These are phyloP conservation scores for Aspidoscelis tigris DNA, from an alignment of 2,113 vertebrate genomes.

Conservation along the genomic window DNA sequence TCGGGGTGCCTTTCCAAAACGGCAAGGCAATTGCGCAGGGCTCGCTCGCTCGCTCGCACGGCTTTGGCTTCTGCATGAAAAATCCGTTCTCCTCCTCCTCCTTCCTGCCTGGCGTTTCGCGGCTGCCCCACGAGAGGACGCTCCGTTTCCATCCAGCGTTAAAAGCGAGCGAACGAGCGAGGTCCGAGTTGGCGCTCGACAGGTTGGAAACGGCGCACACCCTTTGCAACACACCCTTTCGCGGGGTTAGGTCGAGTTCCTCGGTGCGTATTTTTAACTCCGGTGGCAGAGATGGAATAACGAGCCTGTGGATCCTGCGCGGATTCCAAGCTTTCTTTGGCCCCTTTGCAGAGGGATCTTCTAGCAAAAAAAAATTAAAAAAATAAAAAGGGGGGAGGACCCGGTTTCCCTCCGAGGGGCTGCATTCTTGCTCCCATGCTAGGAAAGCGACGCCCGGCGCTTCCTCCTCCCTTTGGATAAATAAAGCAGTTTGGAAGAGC, in stretches of 20 bases:
- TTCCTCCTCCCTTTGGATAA: conserved; percentile 35
- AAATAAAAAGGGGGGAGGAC: neutral
- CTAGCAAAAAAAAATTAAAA: neutral
- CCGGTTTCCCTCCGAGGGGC: neutral
- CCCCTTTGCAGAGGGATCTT: neutral
- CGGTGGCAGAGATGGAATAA: conserved; percentile 43
- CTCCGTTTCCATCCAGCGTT: conserved; percentile 45
- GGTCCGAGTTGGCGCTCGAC: conserved; percentile 22
- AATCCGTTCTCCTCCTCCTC: too few species aligned
- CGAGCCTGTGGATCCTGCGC: conserved; percentile 34
- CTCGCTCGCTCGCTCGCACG: too few species aligned
- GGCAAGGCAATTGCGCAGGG: too few species aligned
- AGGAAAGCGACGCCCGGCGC: conserved; percentile 15
- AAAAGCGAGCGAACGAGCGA: conserved; percentile 17
- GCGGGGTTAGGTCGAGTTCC: conserved; percentile 63
- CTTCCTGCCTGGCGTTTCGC: neutral
- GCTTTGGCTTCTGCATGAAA: too few species aligned
- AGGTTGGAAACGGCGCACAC: conserved; percentile 63
- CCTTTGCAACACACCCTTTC: conserved; percentile 60
- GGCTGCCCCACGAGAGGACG: conserved; percentile 51
- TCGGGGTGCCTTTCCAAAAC: too few species aligned
- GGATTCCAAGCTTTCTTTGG: conserved; percentile 21
- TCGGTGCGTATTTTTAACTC: conserved; percentile 60
- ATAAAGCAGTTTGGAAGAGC: conserved; percentile 18
- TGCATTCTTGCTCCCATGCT: neutral